Evolutionary conservation across 2,797 vertebrate genomes (phyloP).

Genomic region (Chrosomus eos): DNA sequence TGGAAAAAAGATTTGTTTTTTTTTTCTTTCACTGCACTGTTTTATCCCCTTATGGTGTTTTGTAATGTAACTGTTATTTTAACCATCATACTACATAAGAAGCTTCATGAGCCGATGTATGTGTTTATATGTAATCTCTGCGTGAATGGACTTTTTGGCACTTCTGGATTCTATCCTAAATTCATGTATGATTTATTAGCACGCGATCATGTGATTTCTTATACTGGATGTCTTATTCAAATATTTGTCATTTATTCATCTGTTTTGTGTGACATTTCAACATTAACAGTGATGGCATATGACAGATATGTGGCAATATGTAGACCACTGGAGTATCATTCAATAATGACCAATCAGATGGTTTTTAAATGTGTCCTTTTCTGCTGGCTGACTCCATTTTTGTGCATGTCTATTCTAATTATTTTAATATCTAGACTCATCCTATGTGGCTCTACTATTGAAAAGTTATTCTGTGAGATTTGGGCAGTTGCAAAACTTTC

Average conservation of each 20-base stretch:
- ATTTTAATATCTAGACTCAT: conserved; percentile 8
- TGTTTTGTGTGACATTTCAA: conserved; percentile 52
- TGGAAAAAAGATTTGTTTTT: conserved; percentile 32
- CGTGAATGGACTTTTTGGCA: conserved; percentile 55
- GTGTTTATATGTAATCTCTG: conserved; percentile 57
- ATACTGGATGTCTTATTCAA: conserved; percentile 50
- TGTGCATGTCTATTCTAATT: neutral
- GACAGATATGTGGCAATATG: neutral
- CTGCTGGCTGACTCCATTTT: conserved; percentile 52
- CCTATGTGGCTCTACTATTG: neutral
- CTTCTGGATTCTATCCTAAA: conserved; percentile 58
- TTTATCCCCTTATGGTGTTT: conserved; percentile 43
- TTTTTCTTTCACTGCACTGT: conserved; percentile 47
- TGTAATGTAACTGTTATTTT: conserved; percentile 46
- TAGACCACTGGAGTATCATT: neutral
- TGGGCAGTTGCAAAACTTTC: neutral
- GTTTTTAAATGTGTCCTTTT: conserved; percentile 45
- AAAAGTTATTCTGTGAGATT: conserved; percentile 21
- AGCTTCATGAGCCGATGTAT: conserved; percentile 58
- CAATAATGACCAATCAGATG: conserved; percentile 55
- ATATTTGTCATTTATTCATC: conserved; percentile 37
- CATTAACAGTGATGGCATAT: conserved; percentile 38
- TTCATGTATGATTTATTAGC: conserved; percentile 55
- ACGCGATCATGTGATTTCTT: conserved; percentile 47
- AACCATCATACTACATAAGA: conserved; percentile 18